Base-by-base conservation (phyloP, 2,888 invertebrate genomes). In the Pocota personata region DNA sequence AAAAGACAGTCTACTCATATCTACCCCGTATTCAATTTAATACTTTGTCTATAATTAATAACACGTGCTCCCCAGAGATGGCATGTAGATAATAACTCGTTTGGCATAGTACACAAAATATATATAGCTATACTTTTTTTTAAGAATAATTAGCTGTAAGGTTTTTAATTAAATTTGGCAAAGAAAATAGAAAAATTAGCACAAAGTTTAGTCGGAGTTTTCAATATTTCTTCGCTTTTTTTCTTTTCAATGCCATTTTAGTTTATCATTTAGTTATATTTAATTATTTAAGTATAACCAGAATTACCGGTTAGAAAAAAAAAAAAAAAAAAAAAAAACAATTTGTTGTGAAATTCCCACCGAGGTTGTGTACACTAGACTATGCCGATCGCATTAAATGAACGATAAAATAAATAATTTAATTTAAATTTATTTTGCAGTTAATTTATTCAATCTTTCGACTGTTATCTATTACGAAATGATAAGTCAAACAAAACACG, bases 151-250 rank as follows among this genome's bases (percentile, higher is more conserved):
- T 14, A 40, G 14, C 40, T 40, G 0, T 40, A 40, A 40, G 40
- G 40, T 14, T 40, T 40, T 60, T 60, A 40, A 46, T 19, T 46
- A 46, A 46, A 19, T 46, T 46, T 46, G 8, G 30, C 27, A 19
- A 64, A 30, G 46, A 64, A 46, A 60, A 60, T 60, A 60, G 14
- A 60, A 40, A 24, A 60, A 60, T 60, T 60, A 60, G 35, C 60
- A 43, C 40, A 19, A 24, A 30, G 12, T 32, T 64, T 19, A 43
- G 14, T 8, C 27, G n/a, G 24, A 21, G 14, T 4, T 40, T 24
- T 40, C 27, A 1, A 27, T 10, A 12, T 27, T 14, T 30, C 5
- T 14, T n/a, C n/a, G n/a, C n/a, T n/a, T 52, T 52, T 6, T 30
- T 30, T 52, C 7, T 5, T 52, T 52, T 14, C 52, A 30, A 52